Evolutionary conservation across 2,113 vertebrate genomes (phyloP), one percentile per base, ranked within the genome.

Genomic region (Clinocottus analis): DNA sequence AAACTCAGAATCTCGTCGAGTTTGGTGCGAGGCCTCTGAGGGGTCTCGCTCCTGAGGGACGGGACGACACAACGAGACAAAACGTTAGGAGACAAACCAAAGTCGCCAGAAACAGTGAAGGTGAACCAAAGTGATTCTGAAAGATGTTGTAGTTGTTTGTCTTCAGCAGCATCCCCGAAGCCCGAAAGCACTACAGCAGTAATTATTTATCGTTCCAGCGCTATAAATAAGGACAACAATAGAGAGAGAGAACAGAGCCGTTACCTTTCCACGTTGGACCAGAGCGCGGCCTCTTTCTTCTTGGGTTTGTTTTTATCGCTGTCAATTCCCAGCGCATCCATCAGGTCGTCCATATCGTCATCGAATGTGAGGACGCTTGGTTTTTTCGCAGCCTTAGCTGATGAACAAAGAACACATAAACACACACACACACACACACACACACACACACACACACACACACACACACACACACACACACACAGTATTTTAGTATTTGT

Each of bases 1-100:
- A 94, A 87, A 66, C 90, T 88, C 69, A 98, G 87, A 65, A 98
- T 95, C 79, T 97, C 96, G 16, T 97, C 95, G 29, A 97, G 91
- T 88, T 93, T 94, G 16, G 94, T 94, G 3, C 94, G 95, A 33
- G 95, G 90, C 66, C 96, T 95, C n/a, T 68, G 93, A 27, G 92
- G 85, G 47, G 83, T 67, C 12, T 94, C 94, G 31, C 94, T 95
- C 53, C 82, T 92, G 79, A 33, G 29, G 8, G 8, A 21, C 0
- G 39, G 39, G 39, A n/a, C n/a, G n/a, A n/a, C n/a, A n/a, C n/a
- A n/a, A n/a, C n/a, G n/a, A n/a, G n/a, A n/a, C n/a, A n/a, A n/a
- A n/a, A n/a, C n/a, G n/a, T n/a, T n/a, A n/a, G n/a, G n/a, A n/a
- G n/a, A n/a, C n/a, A n/a, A n/a, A n/a, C n/a, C n/a, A n/a, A n/a